phyloP scores from a whole-genome alignment of 1,140 invertebrate genomes.

The Myzus persicae region DNA sequence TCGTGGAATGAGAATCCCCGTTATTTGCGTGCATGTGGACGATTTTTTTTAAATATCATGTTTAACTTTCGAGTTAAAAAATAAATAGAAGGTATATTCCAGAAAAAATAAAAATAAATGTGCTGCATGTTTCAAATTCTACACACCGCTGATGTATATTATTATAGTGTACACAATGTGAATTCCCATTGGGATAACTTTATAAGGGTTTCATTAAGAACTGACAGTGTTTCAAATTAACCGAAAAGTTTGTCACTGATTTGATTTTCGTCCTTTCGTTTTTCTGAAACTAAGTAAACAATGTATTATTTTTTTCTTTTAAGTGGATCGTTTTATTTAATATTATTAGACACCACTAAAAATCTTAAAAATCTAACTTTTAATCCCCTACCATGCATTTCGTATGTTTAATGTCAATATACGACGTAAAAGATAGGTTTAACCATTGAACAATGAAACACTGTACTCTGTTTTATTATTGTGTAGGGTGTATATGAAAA shows the following conservation, averaged over 20 bases:
- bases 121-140: background rate
- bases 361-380: too few species aligned
- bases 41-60: background rate
- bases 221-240: background rate
- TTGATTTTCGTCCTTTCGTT: background rate
- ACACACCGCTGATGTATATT: background rate
- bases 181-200: background rate
- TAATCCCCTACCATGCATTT: background rate
- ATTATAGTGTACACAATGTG: background rate
- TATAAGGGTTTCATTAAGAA: background rate
- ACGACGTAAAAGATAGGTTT: too few species aligned
- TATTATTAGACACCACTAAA: too few species aligned
- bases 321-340: too few species aligned
- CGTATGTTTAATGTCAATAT: background rate
- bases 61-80: background rate
- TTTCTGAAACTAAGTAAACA: background rate
- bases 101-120: background rate
- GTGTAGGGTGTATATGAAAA: background rate
- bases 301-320: too few species aligned
- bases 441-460: background rate
- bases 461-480: background rate
- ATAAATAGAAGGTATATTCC: background rate
- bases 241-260: background rate
- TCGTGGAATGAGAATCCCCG: background rate
- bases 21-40: background rate